A percentile compares a stretch with the other conserved stretches of the same genome.
Evolutionary conservation across 2,888 invertebrate species (phyloP).

Genomic region (Latrodectus elegans): DNA sequence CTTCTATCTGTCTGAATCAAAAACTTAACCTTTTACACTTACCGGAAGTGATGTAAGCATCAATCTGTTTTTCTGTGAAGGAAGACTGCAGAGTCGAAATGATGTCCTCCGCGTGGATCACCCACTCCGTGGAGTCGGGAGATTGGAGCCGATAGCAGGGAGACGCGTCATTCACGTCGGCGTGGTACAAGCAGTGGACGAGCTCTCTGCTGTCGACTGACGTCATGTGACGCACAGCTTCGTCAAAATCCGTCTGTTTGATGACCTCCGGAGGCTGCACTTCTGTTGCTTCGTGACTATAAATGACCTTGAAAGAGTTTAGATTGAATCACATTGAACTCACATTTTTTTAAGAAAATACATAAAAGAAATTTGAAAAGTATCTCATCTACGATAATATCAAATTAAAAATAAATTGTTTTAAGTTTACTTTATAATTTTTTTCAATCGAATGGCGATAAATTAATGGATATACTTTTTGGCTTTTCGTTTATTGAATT

Average conservation of each 20-base stretch:
- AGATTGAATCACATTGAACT: too few species aligned
- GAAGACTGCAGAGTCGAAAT: conserved; percentile 82
- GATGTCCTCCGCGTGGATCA: conserved; percentile 76
- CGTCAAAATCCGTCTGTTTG: conserved; percentile 86
- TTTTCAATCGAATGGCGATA: too few species aligned
- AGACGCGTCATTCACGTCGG: conserved; percentile 84
- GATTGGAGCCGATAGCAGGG: conserved; percentile 84
- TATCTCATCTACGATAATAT: too few species aligned
- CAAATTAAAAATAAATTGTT: too few species aligned
- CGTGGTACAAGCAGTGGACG: conserved; percentile 79
- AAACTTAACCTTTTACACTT: conserved; percentile 29
- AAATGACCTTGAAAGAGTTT: conserved; percentile 84
- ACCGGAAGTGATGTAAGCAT: conserved; percentile 83
- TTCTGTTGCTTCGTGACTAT: conserved; percentile 79
- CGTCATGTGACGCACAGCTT: conserved; percentile 81
- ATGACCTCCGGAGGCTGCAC: conserved; percentile 83
- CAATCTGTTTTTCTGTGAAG: conserved; percentile 84
- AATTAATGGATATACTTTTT: too few species aligned
- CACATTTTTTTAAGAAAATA: too few species aligned
- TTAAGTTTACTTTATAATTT: too few species aligned
- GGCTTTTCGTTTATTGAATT: too few species aligned
- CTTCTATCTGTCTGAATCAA: too few species aligned
- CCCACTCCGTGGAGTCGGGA: conserved; percentile 78
- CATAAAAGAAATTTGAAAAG: too few species aligned
- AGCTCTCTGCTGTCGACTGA: conserved; percentile 76